Conservation (phyloP, 1,140 invertebrate genomes). For the Bradysia coprophila region DNA sequence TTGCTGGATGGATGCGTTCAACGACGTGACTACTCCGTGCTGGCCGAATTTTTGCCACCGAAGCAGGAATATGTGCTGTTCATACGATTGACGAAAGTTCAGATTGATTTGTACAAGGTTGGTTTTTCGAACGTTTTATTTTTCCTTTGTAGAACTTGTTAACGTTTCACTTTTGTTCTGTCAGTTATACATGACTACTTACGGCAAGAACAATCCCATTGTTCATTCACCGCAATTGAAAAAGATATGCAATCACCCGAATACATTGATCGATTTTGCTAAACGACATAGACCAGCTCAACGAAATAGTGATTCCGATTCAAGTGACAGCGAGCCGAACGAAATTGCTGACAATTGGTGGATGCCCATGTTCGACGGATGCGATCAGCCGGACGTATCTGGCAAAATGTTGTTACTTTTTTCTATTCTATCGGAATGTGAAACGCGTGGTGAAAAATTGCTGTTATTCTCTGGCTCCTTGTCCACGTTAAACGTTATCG, state of each 20-base stretch:
- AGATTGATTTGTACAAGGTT: slow-evolving; percentile 48
- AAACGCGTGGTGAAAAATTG: slow-evolving; percentile 84
- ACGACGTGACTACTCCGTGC: slow-evolving; percentile 78
- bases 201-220: background rate
- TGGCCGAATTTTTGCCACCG: slow-evolving; percentile 79
- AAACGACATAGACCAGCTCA: background rate
- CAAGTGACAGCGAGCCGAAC: background rate
- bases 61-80: slow-evolving; percentile 92
- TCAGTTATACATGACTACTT: background rate
- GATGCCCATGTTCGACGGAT: background rate
- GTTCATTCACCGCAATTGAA: background rate
- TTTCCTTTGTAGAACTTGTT: background rate
- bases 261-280: background rate
- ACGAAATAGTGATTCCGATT: background rate
- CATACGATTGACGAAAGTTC: slow-evolving; percentile 62
- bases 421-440: slow-evolving; percentile 68
- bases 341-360: background rate
- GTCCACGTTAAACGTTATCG: slow-evolving; percentile 74
- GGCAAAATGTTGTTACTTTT: slow-evolving; percentile 69
- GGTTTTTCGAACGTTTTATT: background rate
- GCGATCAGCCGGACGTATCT: background rate
- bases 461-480: slow-evolving; percentile 77
- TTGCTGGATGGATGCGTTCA: slow-evolving; percentile 83
- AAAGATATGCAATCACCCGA: background rate
- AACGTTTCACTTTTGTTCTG: background rate